Base-by-base conservation (phyloP, 2,888 invertebrate species). In the Acanthosoma haemorrhoidale region DNA sequence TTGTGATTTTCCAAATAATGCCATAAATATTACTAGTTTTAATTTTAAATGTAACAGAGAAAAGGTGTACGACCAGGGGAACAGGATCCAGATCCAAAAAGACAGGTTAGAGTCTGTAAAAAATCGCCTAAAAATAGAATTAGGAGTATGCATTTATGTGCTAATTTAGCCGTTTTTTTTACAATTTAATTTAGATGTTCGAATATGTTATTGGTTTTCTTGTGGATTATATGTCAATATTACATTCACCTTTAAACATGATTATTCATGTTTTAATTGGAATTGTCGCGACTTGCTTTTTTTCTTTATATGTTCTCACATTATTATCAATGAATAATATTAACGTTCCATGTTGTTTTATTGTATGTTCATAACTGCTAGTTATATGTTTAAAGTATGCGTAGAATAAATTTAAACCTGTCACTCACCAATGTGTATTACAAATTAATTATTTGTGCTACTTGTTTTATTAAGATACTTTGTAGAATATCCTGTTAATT, bases 61-160 rank as follows among this genome's bases (percentile, higher is more conserved):
- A 73, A 70, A 63, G 73, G 73, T 84, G 85, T 85, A 82, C 89
- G 91, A 81, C 90, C 90, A 80, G 91, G 91, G 82, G 89, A 88
- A 86, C 85, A 91, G 84, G 87, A 87, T 80, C 79, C 81, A 74
- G 82, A 84, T 34, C 85, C 86, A 83, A 89, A 90, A 82, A 91
- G 72, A 69, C 75, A 75, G 75, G 75, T 75, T 74, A 75, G 75
- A 75, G 74, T 67, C 31, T 67, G 51, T 4, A 43, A 57, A 67
- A 69, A 70, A 61, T 32, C 36, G 25, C 39, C 38, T 38, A 63
- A 63, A 39, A 39, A 25, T 63, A 63, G 63, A 39, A 38, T 38
- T 63, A 63, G 38, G 39, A 63, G 25, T 5, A 39, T 63, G 63
- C 39, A 39, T 63, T 63, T 51, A 21, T 63, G 63, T 63, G 31